phyloP scores from a whole-genome alignment of 2,888 invertebrate genomes.

The Drosophila nr. medialis region DNA sequence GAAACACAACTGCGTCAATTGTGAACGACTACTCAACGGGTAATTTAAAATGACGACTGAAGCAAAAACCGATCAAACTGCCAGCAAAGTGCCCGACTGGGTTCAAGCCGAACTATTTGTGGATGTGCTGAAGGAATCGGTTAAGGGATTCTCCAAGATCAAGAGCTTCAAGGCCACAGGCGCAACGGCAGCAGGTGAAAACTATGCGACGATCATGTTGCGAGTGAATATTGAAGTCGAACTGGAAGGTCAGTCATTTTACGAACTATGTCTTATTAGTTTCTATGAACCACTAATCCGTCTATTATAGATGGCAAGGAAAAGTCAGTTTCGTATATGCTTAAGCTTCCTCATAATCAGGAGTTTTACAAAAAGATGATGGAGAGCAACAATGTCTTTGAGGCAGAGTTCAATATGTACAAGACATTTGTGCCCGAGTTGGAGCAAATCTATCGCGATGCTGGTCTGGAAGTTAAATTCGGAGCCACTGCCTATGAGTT shows the following conservation, averaged over 20 bases:
- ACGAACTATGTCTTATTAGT: no score
- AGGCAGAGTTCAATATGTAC: constrained; percentile 73
- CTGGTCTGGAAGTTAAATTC: constrained; percentile 67
- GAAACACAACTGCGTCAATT: neutral
- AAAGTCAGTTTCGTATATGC: no score
- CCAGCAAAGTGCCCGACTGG: constrained; percentile 51
- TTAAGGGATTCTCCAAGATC: constrained; percentile 44
- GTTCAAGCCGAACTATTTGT: constrained; percentile 50
- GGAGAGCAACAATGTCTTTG: constrained; percentile 64
- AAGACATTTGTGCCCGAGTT: constrained; percentile 70
- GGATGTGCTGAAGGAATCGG: constrained; percentile 39
- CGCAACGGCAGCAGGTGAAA: constrained; percentile 76
- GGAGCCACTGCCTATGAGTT: constrained; percentile 69
- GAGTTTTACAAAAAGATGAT: constrained; percentile 48
- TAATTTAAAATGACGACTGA: constrained; percentile 26
- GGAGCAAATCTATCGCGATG: constrained; percentile 71
- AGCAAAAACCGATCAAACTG: constrained; percentile 1
- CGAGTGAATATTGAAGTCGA: constrained; percentile 68
- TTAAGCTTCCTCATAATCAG: constrained; percentile 28
- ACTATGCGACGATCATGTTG: constrained; percentile 79
- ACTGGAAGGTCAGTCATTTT: constrained; percentile 56
- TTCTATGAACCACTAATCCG: no score
- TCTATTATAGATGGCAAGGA: no score
- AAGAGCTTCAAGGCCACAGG: constrained; percentile 41
- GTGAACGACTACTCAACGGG: neutral